These are phyloP conservation scores for Syngnathus floridae DNA, from an alignment of 2,113 vertebrate species.

Conservation along the genomic window DNA sequence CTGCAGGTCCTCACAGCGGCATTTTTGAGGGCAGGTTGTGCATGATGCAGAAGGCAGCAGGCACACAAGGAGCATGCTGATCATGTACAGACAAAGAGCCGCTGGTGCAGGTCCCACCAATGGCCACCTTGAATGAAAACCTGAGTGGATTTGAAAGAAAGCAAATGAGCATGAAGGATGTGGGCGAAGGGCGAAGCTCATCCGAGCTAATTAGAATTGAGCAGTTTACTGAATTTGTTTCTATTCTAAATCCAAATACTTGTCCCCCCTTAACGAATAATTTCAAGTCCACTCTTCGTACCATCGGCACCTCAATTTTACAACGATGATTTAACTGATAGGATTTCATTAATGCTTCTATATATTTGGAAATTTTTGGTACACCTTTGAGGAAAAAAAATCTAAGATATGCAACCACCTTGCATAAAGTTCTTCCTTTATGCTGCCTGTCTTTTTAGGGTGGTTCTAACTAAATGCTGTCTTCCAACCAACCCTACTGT, in stretches of 20 bases:
- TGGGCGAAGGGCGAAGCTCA: slow-evolving; percentile 57
- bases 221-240: background rate
- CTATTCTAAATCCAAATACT: background rate
- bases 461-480: background rate
- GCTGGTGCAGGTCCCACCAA: slow-evolving; percentile 98
- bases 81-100: slow-evolving; percentile 95
- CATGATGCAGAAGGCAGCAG: slow-evolving; percentile 92
- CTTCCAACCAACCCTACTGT: background rate
- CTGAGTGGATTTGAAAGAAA: slow-evolving; percentile 85
- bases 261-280: background rate
- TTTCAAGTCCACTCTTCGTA: background rate
- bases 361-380: background rate
- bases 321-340: background rate
- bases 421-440: background rate
- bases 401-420: background rate
- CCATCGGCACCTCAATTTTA: background rate
- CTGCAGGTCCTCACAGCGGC: slow-evolving; percentile 99
- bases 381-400: background rate
- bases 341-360: background rate
- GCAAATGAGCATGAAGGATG: slow-evolving; percentile 59
- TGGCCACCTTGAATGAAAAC: slow-evolving; percentile 99
- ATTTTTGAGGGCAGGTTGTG: slow-evolving; percentile 99
- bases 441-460: background rate
- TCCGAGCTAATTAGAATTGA: slow-evolving; percentile 21
- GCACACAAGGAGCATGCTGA: slow-evolving; percentile 97